Evolutionary conservation across 2,888 invertebrate species (phyloP).

Genomic region (Melanostoma mellinum): DNA sequence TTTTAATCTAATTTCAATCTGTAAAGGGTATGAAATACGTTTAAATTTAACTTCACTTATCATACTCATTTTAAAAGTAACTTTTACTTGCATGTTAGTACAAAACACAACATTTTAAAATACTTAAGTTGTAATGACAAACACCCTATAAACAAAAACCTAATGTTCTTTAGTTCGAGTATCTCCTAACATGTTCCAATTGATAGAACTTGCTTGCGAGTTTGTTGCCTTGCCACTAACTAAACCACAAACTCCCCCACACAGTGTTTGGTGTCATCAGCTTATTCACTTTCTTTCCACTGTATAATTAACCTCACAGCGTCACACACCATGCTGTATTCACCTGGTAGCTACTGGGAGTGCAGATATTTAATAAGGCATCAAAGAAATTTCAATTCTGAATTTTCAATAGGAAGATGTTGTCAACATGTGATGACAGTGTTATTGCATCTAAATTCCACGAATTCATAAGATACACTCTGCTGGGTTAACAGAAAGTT

Average conservation of each 20-base stretch:
- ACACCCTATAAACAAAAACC: too few species aligned
- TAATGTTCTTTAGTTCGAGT: too few species aligned
- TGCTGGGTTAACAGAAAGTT: slow-evolving; percentile 57
- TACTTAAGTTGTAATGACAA: too few species aligned
- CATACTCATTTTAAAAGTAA: too few species aligned
- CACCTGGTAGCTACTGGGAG: slow-evolving; percentile 51
- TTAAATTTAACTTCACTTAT: too few species aligned
- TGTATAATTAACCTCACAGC: slow-evolving; percentile 25
- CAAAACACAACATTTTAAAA: too few species aligned
- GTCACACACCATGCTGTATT: slow-evolving; percentile 65
- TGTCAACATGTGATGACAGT: slow-evolving; percentile 21
- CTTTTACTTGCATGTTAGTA: too few species aligned
- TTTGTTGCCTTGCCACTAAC: background rate
- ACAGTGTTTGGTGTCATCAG: background rate
- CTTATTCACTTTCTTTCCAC: background rate
- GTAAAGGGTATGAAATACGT: too few species aligned
- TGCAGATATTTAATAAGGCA: slow-evolving; percentile 8
- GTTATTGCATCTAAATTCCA: slow-evolving; percentile 40
- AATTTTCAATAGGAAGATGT: slow-evolving; percentile 6
- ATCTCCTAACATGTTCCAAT: too few species aligned
- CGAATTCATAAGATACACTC: slow-evolving; percentile 47
- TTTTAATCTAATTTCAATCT: too few species aligned
- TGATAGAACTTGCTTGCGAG: too few species aligned
- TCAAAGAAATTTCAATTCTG: background rate
- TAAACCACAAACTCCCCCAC: slow-evolving; percentile 1